Conservation (phyloP, 2,797 vertebrate species). For the Neosilurus mollespiculum region DNA sequence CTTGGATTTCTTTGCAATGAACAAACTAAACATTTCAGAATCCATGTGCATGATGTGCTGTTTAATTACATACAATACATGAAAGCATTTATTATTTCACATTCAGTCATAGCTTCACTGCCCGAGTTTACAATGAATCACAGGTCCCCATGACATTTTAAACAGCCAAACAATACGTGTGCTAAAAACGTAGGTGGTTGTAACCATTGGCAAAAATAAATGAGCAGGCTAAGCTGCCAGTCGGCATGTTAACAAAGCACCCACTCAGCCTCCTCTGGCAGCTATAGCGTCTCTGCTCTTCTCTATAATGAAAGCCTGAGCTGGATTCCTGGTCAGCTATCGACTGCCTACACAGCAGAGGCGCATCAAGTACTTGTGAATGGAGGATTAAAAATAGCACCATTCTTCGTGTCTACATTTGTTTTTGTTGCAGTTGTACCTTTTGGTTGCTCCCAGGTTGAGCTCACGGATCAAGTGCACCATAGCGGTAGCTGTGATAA, state of each 20-base stretch:
- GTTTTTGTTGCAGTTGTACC: conserved; percentile 63
- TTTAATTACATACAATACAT: neutral
- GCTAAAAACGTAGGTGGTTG: conserved; percentile 36
- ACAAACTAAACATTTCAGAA: conserved; percentile 32
- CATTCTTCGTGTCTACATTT: neutral
- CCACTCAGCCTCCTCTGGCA: conserved; percentile 29
- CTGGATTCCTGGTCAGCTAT: conserved; percentile 18
- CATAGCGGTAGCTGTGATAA: conserved; percentile 80
- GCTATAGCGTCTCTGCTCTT: conserved; percentile 14
- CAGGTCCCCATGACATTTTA: neutral
- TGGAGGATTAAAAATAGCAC: conserved; percentile 33
- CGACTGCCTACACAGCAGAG: conserved; percentile 33
- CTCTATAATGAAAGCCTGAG: conserved; percentile 20
- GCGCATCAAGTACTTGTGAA: conserved; percentile 17
- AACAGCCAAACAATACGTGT: conserved; percentile 27
- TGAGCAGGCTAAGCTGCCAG: conserved; percentile 9
- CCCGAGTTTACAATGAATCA: neutral
- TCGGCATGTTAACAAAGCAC: conserved; percentile 30
- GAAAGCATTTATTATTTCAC: neutral
- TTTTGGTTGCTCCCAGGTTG: conserved; percentile 72
- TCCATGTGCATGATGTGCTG: neutral
- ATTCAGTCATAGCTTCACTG: conserved; percentile 7
- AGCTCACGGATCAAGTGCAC: conserved; percentile 80
- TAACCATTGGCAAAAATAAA: conserved; percentile 34
- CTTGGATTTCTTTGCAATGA: conserved; percentile 17